Conservation (phyloP, 2,113 vertebrate genomes). For the Sylvilagus bachmani region DNA sequence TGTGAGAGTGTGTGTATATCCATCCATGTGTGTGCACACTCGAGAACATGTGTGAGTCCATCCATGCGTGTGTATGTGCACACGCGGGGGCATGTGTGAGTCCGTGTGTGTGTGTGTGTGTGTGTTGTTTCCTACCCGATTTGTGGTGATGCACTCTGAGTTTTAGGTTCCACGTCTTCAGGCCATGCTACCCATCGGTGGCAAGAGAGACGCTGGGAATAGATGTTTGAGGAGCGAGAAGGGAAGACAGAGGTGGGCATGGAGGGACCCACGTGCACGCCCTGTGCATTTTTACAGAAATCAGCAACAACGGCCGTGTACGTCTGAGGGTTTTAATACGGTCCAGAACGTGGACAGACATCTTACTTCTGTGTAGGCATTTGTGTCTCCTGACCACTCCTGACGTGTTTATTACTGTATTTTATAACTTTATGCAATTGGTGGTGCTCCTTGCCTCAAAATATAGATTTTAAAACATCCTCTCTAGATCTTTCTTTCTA, state of each 20-base stretch:
- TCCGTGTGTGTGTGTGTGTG: not conserved
- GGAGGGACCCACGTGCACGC: constrained; percentile 51
- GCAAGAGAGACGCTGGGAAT: not conserved
- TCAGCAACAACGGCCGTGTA: constrained; percentile 60
- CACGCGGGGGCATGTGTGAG: too few relatives aligned
- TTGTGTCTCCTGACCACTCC: constrained; percentile 79
- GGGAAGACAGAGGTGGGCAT: not conserved
- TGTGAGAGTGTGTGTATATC: too few relatives aligned
- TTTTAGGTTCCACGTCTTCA: not conserved
- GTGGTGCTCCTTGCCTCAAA: constrained; percentile 89
- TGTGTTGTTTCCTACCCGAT: constrained; percentile 31
- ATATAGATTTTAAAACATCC: constrained; percentile 82
- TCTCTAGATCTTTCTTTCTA: constrained; percentile 70
- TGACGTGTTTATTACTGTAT: constrained; percentile 85
- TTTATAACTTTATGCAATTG: constrained; percentile 87
- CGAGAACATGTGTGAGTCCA: too few relatives aligned
- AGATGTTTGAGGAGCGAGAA: not conserved
- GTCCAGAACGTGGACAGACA: constrained; percentile 70
- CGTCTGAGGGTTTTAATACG: constrained; percentile 72
- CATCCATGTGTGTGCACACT: too few relatives aligned
- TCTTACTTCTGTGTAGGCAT: constrained; percentile 83
- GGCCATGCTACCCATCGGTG: not conserved
- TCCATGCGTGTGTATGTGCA: too few relatives aligned
- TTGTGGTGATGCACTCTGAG: not conserved
- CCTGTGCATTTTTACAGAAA: constrained; percentile 79